phyloP scores from a whole-genome alignment of 2,888 invertebrate genomes.

The Prosapia bicincta region DNA sequence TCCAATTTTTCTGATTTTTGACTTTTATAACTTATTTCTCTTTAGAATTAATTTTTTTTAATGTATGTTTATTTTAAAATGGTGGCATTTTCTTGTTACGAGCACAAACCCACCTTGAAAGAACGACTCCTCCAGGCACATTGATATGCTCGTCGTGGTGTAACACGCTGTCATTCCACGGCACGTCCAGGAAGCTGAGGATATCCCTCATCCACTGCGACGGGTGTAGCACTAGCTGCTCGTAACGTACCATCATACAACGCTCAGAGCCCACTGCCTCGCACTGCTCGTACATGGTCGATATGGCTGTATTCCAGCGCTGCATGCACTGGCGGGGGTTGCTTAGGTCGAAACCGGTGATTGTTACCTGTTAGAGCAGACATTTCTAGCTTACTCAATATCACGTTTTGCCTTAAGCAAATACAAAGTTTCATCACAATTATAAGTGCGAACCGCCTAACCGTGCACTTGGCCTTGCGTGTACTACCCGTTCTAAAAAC shows the following conservation, averaged over 20 bases:
- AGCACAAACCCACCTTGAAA: slow-evolving; percentile 80
- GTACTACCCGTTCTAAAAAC: too few species aligned
- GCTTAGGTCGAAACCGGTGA: slow-evolving; percentile 91
- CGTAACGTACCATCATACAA: slow-evolving; percentile 81
- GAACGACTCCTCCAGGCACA: slow-evolving; percentile 87
- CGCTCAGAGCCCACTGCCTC: slow-evolving; percentile 48
- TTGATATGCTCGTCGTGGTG: slow-evolving; percentile 98
- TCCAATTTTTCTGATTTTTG: neutral
- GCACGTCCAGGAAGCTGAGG: slow-evolving; percentile 82
- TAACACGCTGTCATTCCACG: slow-evolving; percentile 93
- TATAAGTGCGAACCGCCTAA: too few species aligned
- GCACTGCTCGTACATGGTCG: slow-evolving; percentile 93
- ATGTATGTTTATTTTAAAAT: neutral
- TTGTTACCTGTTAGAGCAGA: slow-evolving; percentile 56
- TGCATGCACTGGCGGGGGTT: slow-evolving; percentile 91
- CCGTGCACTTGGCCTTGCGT: too few species aligned
- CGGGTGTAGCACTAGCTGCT: slow-evolving; percentile 94
- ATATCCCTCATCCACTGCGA: slow-evolving; percentile 83
- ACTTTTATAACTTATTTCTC: neutral
- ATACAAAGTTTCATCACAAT: too few species aligned
- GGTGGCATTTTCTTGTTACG: neutral
- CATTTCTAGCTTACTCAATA: too few species aligned
- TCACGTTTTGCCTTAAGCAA: too few species aligned
- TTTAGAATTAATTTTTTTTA: neutral
- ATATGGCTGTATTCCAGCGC: slow-evolving; percentile 96